Percentiles rank a stretch among this genome's conserved stretches.
Conservation (phyloP, 2,113 vertebrate genomes). For the Picathartes gymnocephalus region DNA sequence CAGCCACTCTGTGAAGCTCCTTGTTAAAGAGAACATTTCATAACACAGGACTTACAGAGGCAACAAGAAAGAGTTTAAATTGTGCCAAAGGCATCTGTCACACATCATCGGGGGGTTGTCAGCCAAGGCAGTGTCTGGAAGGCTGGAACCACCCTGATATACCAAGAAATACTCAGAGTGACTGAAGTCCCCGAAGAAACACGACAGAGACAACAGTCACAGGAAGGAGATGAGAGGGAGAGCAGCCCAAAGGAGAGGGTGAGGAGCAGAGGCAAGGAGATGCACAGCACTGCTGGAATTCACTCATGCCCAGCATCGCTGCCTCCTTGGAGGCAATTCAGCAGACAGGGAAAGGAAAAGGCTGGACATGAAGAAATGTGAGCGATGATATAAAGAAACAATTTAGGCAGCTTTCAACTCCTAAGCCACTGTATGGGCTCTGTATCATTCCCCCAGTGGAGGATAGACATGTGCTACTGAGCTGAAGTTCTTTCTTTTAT, state of each 20-base stretch:
- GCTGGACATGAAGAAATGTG: neutral
- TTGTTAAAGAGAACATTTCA: neutral
- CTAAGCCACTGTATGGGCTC: neutral
- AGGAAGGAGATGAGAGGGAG: neutral
- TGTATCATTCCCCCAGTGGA: neutral
- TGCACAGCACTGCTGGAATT: neutral
- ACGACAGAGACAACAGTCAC: neutral
- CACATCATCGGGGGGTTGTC: neutral
- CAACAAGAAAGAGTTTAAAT: neutral
- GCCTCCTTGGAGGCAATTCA: neutral
- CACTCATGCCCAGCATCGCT: neutral
- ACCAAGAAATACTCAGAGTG: neutral
- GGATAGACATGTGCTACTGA: neutral
- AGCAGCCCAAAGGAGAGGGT: neutral
- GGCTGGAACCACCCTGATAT: neutral
- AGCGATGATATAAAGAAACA: neutral
- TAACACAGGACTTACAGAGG: neutral
- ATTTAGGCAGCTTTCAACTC: neutral
- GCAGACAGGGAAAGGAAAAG: neutral
- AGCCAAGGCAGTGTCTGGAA: neutral
- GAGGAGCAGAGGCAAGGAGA: neutral
- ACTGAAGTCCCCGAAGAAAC: neutral
- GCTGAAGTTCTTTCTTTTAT: neutral
- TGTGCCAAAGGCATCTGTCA: neutral
- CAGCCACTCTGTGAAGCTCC: neutral